Evolutionary conservation across 2,113 vertebrate species (phyloP).

Genomic region (Passerina amoena): DNA sequence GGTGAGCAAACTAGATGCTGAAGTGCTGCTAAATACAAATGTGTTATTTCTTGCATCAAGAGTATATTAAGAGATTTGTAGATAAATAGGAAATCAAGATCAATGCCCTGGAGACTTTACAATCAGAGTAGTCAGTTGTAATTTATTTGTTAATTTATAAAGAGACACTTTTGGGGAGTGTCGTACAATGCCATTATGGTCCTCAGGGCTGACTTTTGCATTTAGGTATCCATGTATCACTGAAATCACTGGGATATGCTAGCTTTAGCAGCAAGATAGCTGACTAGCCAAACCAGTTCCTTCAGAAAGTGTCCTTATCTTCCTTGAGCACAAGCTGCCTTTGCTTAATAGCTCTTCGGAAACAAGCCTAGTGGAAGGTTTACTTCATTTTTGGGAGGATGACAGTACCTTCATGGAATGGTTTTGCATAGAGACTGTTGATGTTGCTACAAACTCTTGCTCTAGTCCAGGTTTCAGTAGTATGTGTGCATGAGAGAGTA

Average conservation of each 20-base stretch:
- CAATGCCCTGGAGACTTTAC: slow-evolving; percentile 29
- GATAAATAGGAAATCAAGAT: slow-evolving; percentile 25
- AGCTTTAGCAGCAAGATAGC: slow-evolving; percentile 37
- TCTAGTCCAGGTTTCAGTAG: background rate
- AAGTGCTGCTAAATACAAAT: background rate
- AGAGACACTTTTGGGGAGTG: slow-evolving; percentile 11
- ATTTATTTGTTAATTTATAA: slow-evolving; percentile 49
- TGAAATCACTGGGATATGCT: slow-evolving; percentile 12
- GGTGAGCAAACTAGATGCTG: background rate
- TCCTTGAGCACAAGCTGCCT: background rate
- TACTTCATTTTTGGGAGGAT: background rate
- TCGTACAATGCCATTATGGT: background rate
- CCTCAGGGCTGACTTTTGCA: slow-evolving; percentile 34
- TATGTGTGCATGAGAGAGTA: background rate
- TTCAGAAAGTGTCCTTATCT: slow-evolving; percentile 22
- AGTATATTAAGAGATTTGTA: background rate
- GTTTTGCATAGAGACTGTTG: background rate
- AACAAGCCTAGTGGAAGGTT: background rate
- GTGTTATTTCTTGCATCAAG: background rate
- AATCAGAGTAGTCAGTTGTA: background rate
- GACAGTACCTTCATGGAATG: background rate
- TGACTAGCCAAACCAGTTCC: slow-evolving; percentile 44
- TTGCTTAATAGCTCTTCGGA: background rate
- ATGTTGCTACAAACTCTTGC: background rate
- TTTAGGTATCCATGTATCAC: slow-evolving; percentile 30